Evolutionary conservation across 2,113 vertebrate genomes (phyloP), one percentile per base, ranked within the genome.

Genomic region (Electrona antarctica): DNA sequence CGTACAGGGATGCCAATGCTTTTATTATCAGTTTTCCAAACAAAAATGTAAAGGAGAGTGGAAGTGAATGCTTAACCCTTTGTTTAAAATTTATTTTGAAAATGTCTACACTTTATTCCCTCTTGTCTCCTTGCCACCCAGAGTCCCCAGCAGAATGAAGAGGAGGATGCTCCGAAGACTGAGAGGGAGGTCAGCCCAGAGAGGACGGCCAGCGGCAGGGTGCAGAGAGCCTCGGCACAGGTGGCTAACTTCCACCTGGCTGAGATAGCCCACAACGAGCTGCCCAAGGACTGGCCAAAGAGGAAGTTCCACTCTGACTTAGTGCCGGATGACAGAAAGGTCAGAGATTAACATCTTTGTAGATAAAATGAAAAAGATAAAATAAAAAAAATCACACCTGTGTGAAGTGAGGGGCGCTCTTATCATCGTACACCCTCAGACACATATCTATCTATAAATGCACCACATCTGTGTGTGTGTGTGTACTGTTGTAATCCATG

Each of bases 211-310:
- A 89, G 94, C 70, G 88, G 95, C 56, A 85, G 95, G 81, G 93
- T 96, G 72, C 95, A 96, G 82, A 93, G 97, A 47, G 93, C 92
- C 46, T 98, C 96, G 0, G 97, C 96, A 1, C 96, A 96, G 87
- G 95, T 97, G 74, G 97, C 97, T 0, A 94, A 95, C 66, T 96
- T 96, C 83, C 95, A 98, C 83, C 89, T 98, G 73, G 95, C 96
- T 46, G 96, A 98, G 81, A 92, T 98, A 9, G 96, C 96, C 78
- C 95, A 93, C 77, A 95, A 94, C 48, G 96, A 98, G 12, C 90
- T 97, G 78, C 93, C 93, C 66, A 97, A 96, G 84, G 97, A 98
- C 71, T 98, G 96, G 96, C 95, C 96, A 57, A 97, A 97, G 90
- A 95, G 95, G 76, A 98, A 97, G 92, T 95, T 98, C 48, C 94